Percentiles rank a stretch among this genome's conserved stretches.
Evolutionary conservation across 1,140 invertebrate species (phyloP).

Genomic region (Drosophila athabasca): DNA sequence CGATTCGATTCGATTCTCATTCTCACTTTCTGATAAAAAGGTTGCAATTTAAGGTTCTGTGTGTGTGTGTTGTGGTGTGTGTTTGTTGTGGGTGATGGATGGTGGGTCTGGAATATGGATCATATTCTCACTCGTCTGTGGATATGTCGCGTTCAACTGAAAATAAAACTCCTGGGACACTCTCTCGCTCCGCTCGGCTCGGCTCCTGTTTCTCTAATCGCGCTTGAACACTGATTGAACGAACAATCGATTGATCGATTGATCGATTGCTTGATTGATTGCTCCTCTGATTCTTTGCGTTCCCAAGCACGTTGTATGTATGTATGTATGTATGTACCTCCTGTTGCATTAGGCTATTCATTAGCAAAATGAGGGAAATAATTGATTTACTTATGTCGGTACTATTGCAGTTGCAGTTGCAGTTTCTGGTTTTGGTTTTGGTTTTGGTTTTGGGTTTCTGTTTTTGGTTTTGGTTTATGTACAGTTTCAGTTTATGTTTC

Average conservation of each 20-base stretch:
- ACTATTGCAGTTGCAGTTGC: constrained; percentile 70
- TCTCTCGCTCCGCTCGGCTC: background rate
- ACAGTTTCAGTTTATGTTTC: constrained; percentile 40
- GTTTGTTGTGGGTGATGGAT: constrained; percentile 6
- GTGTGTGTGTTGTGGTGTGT: background rate
- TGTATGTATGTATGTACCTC: constrained; percentile 12
- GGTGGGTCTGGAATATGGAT: constrained; percentile 6
- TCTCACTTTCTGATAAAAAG: constrained; percentile 66
- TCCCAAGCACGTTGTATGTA: constrained; percentile 2
- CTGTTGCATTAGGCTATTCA: constrained; percentile 17
- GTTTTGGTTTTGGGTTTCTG: constrained; percentile 14
- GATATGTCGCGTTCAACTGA: constrained; percentile 55
- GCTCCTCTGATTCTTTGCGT: constrained; percentile 6
- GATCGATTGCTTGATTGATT: too few species aligned
- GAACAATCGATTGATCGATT: too few species aligned
- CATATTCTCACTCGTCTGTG: constrained; percentile 9
- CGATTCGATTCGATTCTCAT: constrained; percentile 1
- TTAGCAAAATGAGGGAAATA: constrained; percentile 60
- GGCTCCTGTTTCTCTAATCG: background rate
- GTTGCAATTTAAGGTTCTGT: constrained; percentile 11
- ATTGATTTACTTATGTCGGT: constrained; percentile 79
- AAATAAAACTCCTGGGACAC: constrained; percentile 17
- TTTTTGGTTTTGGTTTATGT: constrained; percentile 46
- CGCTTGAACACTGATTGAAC: constrained; percentile 15
- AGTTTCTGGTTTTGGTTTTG: constrained; percentile 32